Evolutionary conservation across 1,140 invertebrate species (phyloP).

Genomic region (Cotesia chilonis): DNA sequence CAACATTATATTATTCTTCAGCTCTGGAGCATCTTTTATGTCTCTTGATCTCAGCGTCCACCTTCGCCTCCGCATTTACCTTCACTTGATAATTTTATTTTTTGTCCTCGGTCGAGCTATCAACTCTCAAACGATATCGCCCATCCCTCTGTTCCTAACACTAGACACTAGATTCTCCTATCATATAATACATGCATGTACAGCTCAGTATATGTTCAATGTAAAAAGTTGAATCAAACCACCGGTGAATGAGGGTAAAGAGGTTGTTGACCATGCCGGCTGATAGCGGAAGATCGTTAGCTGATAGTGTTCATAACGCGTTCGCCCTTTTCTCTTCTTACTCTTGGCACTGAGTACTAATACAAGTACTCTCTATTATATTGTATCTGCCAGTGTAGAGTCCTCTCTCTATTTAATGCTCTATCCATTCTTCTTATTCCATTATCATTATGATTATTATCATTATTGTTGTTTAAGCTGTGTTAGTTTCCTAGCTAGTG

Average conservation of each 20-base stretch:
- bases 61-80: neutral
- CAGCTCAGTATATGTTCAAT: too few relatives aligned
- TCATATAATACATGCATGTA: too few relatives aligned
- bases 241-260: slow-evolving; percentile 45
- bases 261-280: slow-evolving; percentile 52
- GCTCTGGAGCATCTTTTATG: neutral
- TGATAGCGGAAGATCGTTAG: slow-evolving; percentile 50
- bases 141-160: slow-evolving; percentile 15
- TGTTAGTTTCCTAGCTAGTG: neutral
- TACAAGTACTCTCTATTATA: neutral
- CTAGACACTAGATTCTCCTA: too few relatives aligned
- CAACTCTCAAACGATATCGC: slow-evolving; percentile 38
- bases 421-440: slow-evolving; percentile 28
- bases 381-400: neutral
- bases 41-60: neutral
- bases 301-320: slow-evolving; percentile 47
- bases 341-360: neutral
- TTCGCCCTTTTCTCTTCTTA: slow-evolving; percentile 16
- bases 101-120: slow-evolving; percentile 1
- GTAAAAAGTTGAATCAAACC: too few relatives aligned
- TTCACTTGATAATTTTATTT: slow-evolving; percentile 12
- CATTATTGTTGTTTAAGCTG: neutral
- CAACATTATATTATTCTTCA: neutral
- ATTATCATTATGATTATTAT: neutral
- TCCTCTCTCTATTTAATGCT: slow-evolving; percentile 27